These are phyloP conservation scores for Andrena dorsata DNA, from an alignment of 2,888 invertebrate species.

Conservation along the genomic window DNA sequence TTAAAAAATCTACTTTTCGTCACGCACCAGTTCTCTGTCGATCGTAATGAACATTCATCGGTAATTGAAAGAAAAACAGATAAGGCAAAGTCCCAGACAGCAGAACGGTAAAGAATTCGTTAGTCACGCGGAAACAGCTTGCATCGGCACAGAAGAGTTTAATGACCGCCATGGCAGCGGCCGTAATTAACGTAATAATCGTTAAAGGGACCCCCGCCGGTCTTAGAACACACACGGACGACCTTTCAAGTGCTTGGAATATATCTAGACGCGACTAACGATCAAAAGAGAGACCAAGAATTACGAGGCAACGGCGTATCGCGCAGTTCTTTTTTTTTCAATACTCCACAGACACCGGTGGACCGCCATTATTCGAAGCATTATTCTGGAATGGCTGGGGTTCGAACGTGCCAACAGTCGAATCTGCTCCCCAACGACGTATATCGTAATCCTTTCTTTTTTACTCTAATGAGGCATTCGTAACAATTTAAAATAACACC, in stretches of 20 bases:
- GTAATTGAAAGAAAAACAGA: not conserved
- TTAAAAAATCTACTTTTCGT: not conserved
- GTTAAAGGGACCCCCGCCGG: slow-evolving; percentile 58
- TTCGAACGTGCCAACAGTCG: slow-evolving; percentile 9
- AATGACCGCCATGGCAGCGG: slow-evolving; percentile 67
- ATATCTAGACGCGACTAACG: slow-evolving; percentile 56
- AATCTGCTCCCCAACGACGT: not conserved
- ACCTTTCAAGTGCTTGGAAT: slow-evolving; percentile 40
- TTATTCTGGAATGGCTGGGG: slow-evolving; percentile 1
- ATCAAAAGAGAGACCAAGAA: slow-evolving; percentile 45
- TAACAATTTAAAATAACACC: too few relatives aligned
- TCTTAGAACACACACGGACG: slow-evolving; percentile 44
- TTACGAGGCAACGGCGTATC: slow-evolving; percentile 24
- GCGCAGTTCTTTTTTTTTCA: slow-evolving; percentile 5
- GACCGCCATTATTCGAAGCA: not conserved
- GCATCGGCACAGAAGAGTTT: slow-evolving; percentile 77
- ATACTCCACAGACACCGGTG: not conserved
- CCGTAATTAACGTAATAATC: slow-evolving; percentile 71
- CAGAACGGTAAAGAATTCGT: slow-evolving; percentile 34
- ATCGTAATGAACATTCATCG: not conserved
- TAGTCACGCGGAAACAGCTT: slow-evolving; percentile 51
- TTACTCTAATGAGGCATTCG: not conserved
- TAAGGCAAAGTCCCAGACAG: not conserved
- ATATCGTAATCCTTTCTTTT: not conserved
- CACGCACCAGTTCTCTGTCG: not conserved